These are phyloP conservation scores for Struthio camelus DNA, from an alignment of 2,113 vertebrate species.

Conservation along the genomic window DNA sequence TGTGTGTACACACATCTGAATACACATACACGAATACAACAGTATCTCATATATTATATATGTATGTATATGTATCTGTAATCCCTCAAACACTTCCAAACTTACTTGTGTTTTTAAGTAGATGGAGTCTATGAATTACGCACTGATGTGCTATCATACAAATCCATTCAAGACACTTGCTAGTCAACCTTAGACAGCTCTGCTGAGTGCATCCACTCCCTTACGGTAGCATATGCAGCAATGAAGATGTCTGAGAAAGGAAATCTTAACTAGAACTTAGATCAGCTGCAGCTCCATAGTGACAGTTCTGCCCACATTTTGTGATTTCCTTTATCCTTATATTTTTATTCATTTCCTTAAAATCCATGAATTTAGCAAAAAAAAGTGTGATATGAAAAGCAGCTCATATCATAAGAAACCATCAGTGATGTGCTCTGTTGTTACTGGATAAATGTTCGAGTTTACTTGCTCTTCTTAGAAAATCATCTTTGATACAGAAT, in stretches of 20 bases:
- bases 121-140: background rate
- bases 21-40: background rate
- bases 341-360: background rate
- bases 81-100: background rate
- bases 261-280: background rate
- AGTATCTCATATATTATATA: background rate
- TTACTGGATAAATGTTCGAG: background rate
- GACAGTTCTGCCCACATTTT: background rate
- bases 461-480: conserved; percentile 25
- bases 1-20: background rate
- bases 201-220: background rate
- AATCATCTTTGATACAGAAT: conserved; percentile 17
- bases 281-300: background rate
- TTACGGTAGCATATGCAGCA: background rate
- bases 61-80: background rate
- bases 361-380: background rate
- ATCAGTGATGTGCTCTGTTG: background rate
- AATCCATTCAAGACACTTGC: background rate
- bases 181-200: background rate
- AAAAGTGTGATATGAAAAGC: background rate
- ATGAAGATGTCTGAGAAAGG: background rate
- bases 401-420: background rate
- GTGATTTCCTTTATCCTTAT: background rate
- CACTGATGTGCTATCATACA: background rate
- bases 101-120: background rate